These are phyloP conservation scores for Noctua fimbriata DNA, from an alignment of 2,888 invertebrate genomes.

Conservation along the genomic window DNA sequence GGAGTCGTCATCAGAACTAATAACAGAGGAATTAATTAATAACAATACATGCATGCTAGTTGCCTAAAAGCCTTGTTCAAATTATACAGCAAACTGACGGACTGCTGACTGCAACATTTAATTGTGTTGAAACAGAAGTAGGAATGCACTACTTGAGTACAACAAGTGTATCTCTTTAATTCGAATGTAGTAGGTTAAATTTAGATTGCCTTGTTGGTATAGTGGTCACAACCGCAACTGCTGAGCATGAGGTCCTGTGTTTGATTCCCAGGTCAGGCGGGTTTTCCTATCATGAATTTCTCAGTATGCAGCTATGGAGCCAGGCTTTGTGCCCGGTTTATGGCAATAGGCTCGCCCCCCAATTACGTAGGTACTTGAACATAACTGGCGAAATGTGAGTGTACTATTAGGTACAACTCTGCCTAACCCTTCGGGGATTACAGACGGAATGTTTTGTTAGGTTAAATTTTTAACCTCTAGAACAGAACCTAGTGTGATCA, in stretches of 20 bases:
- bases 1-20: slow-evolving; percentile 71
- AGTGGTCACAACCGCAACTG: too few relatives aligned
- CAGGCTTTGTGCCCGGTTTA: neutral
- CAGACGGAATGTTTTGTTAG: neutral
- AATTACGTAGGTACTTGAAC: neutral
- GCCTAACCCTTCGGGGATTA: neutral
- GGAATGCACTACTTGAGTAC: neutral
- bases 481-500: slow-evolving; percentile 19
- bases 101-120: neutral
- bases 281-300: neutral
- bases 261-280: neutral
- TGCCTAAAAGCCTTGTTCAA: too few relatives aligned
- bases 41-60: neutral
- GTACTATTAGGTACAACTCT: neutral
- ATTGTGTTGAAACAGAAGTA: neutral
- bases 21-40: slow-evolving; percentile 3
- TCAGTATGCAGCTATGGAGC: neutral
- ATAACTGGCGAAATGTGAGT: neutral
- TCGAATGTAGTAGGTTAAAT: neutral
- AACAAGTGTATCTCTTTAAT: neutral
- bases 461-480: slow-evolving; percentile 6
- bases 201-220: neutral
- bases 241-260: too few relatives aligned
- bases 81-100: neutral
- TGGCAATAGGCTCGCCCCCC: neutral